phyloP scores from a whole-genome alignment of 2,797 vertebrate species.

The Falco columbarius region DNA sequence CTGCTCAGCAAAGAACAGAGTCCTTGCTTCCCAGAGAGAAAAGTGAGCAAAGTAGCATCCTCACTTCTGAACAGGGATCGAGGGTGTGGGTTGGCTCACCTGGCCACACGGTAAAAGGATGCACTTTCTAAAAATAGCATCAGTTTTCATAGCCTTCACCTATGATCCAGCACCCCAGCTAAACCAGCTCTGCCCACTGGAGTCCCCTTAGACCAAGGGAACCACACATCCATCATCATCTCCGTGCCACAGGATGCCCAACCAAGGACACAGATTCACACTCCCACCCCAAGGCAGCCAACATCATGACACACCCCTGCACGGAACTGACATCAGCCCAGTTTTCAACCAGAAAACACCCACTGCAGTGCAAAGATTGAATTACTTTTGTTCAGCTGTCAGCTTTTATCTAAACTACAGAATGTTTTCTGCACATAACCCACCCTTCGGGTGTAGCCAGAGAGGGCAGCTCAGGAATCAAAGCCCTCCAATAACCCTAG shows the following conservation, averaged over 20 bases:
- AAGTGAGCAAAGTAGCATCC: not conserved
- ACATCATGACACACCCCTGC: not conserved
- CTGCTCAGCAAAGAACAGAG: not conserved
- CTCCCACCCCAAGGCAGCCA: not conserved
- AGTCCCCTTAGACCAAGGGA: not conserved
- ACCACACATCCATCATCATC: not conserved
- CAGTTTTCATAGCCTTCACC: not conserved
- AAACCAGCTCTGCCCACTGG: not conserved
- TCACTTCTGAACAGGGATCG: not conserved
- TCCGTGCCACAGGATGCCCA: not conserved
- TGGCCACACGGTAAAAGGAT: not conserved
- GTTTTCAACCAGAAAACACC: not conserved
- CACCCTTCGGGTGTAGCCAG: not conserved
- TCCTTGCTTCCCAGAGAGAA: not conserved
- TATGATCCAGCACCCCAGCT: not conserved
- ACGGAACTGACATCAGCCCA: too few relatives aligned
- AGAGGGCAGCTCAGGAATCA: not conserved
- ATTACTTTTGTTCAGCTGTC: not conserved
- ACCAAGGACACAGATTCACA: too few relatives aligned
- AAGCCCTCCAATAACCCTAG: not conserved
- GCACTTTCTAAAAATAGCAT: not conserved
- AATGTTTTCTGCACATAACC: not conserved
- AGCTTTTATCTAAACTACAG: not conserved
- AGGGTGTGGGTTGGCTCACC: not conserved
- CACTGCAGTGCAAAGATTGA: not conserved